Evolutionary conservation across 1,140 invertebrate genomes (phyloP).

Genomic region (Aphelenchoides fujianensis): DNA sequence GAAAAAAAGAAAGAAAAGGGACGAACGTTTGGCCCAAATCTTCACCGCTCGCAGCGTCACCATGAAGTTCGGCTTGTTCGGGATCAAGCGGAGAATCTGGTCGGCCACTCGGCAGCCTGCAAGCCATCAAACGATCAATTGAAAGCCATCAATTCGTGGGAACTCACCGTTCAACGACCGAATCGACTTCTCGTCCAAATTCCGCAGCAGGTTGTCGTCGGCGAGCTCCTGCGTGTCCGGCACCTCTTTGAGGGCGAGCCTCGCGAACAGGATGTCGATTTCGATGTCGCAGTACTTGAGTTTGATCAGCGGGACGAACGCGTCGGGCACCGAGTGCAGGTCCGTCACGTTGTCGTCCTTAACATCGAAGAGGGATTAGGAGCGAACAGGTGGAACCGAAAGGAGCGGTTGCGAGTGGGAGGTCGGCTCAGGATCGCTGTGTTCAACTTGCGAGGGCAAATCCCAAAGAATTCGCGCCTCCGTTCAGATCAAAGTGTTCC

Average conservation of each 20-base stretch:
- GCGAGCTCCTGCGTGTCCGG: constrained; percentile 77
- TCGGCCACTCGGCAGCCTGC: constrained; percentile 89
- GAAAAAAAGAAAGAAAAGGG: constrained; percentile 25
- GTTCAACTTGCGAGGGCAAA: no score
- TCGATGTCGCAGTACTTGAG: constrained; percentile 97
- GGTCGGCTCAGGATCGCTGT: constrained; percentile 1
- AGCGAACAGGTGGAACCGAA: constrained; percentile 30
- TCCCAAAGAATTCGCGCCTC: constrained; percentile 32
- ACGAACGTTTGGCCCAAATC: constrained; percentile 95
- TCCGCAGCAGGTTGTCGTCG: constrained; percentile 87
- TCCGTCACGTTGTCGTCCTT: constrained; percentile 57
- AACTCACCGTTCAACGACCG: constrained; percentile 80
- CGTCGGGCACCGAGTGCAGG: constrained; percentile 85
- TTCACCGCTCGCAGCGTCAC: constrained; percentile 90
- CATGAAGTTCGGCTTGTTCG: constrained; percentile 88
- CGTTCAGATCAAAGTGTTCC: constrained; percentile 31
- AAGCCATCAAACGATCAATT: no score
- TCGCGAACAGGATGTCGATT: constrained; percentile 89
- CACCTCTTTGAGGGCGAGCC: constrained; percentile 86
- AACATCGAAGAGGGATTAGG: constrained; percentile 18
- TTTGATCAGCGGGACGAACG: constrained; percentile 98
- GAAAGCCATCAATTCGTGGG: constrained; percentile 4
- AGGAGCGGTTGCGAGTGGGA: constrained; percentile 22
- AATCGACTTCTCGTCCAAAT: constrained; percentile 92
- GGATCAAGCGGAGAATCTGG: constrained; percentile 90